A percentile compares a stretch with the other conserved stretches of the same genome.
These are phyloP conservation scores for Araneus ventricosus DNA, from an alignment of 1,140 invertebrate species.

Conservation along the genomic window DNA sequence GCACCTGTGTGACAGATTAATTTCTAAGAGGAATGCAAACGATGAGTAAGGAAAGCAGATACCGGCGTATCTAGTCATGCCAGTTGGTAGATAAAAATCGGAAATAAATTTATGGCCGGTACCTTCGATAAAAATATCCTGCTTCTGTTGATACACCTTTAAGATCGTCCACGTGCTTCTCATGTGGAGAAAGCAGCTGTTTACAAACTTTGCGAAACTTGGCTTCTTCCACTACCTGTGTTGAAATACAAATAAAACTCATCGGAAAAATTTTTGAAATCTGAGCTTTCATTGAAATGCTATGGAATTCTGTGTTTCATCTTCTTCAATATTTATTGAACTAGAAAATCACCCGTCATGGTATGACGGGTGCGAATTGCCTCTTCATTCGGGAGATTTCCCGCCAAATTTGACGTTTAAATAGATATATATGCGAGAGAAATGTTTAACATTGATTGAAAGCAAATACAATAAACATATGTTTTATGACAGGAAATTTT, in stretches of 20 bases:
- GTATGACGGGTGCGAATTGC: too few species aligned
- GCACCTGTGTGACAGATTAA: too few species aligned
- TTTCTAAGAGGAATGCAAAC: too few species aligned
- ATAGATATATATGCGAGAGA: too few species aligned
- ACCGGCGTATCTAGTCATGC: neutral
- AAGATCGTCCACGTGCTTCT: neutral
- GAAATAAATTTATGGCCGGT: neutral
- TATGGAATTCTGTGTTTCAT: neutral
- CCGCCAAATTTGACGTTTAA: too few species aligned
- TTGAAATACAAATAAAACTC: neutral
- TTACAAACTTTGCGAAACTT: neutral
- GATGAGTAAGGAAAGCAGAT: too few species aligned
- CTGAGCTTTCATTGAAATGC: neutral
- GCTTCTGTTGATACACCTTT: neutral
- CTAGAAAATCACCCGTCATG: too few species aligned
- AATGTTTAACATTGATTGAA: too few species aligned
- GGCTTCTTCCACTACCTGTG: neutral
- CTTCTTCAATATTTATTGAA: neutral
- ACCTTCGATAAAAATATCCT: neutral
- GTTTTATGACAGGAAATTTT: too few species aligned
- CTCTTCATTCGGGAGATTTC: too few species aligned
- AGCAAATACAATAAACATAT: too few species aligned
- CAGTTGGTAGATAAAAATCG: neutral
- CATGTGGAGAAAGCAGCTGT: neutral
- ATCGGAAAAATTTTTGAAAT: neutral